phyloP scores from a whole-genome alignment of 2,888 invertebrate species.

The Sesia apiformis region DNA sequence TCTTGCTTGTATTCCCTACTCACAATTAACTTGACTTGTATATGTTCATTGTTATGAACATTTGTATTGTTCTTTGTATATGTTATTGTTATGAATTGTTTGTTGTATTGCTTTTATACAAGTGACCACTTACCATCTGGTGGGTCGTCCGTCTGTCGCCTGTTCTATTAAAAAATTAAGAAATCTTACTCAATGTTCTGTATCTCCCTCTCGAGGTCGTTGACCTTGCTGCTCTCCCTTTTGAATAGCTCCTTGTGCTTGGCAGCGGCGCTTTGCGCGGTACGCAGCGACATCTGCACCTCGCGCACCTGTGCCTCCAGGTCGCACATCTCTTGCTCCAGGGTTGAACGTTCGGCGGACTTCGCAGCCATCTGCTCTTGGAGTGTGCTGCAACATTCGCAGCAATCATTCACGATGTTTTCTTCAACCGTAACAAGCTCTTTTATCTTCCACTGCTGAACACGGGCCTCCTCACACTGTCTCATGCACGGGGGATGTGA shows the following conservation, averaged over 20 bases:
- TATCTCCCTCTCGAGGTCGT: constrained; percentile 46
- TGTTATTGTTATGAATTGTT: too few species aligned
- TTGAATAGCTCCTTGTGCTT: constrained; percentile 35
- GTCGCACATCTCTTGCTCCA: constrained; percentile 45
- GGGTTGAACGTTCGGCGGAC: constrained; percentile 25
- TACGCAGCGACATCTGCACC: constrained; percentile 30
- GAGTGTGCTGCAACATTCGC: constrained; percentile 23
- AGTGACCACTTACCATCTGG: background rate
- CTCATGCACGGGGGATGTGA: too few species aligned
- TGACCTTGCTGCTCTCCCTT: constrained; percentile 43
- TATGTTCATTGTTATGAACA: too few species aligned
- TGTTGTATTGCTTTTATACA: background rate
- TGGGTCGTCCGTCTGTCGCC: too few species aligned
- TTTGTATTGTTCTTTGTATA: too few species aligned
- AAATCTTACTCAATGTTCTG: constrained; percentile 44
- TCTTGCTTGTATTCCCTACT: too few species aligned
- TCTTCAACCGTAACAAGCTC: too few species aligned
- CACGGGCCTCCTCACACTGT: too few species aligned
- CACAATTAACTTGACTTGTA: too few species aligned
- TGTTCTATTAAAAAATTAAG: background rate
- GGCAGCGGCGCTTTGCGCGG: constrained; percentile 9
- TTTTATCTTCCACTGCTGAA: too few species aligned
- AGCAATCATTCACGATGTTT: too few species aligned
- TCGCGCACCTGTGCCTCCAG: constrained; percentile 36
- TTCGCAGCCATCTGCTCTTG: constrained; percentile 49